Evolutionary conservation across 2,888 invertebrate genomes (phyloP), one percentile per base, ranked within the genome.

Genomic region (Epirrita christyi): DNA sequence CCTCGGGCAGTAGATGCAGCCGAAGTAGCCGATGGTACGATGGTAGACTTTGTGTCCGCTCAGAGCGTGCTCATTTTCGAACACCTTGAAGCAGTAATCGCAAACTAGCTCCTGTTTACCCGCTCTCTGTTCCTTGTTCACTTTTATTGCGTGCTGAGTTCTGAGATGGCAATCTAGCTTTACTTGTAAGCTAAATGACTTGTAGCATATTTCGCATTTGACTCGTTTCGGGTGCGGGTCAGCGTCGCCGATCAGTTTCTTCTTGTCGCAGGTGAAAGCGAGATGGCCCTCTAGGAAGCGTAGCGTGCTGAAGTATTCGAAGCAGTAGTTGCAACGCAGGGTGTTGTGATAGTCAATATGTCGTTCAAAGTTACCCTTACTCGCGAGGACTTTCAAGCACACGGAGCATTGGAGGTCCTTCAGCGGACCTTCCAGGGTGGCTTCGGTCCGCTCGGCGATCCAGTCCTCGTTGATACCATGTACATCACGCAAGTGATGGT

Each of bases 301-400:
- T 37, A 83, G 77, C 5, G 84, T 76, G 67, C 83, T 87, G 70
- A 93, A 93, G 73, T 86, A 89, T 49, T 89, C 88, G 59, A 83
- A 89, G 70, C 92, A 93, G 69, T 93, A 93, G 73, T 92, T 92
- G 71, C 92, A 93, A 13, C 92, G 71, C 47, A 92, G 70, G 0
- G 88, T 78, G 67, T 93, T 92, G 73, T 93, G 92, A 66, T 90
- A 92, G 66, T 92, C 92, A 38, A 93, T 76, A 63, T 93, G 92
- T 27, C 92, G 77, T 63, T 92, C 90, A 64, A 80, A 92, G 69
- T 91, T 92, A n/a, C 88, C 89, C 63, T 89, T 87, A 64, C 83
- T 87, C 27, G 92, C 90, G 21, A 93, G 76, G 5, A 90, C 75
- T 66, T 92, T 93, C 55, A 82, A 74, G 59, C 92, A 93, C 6